phyloP scores from a whole-genome alignment of 2,113 vertebrate genomes.

The Pedionomus torquatus region DNA sequence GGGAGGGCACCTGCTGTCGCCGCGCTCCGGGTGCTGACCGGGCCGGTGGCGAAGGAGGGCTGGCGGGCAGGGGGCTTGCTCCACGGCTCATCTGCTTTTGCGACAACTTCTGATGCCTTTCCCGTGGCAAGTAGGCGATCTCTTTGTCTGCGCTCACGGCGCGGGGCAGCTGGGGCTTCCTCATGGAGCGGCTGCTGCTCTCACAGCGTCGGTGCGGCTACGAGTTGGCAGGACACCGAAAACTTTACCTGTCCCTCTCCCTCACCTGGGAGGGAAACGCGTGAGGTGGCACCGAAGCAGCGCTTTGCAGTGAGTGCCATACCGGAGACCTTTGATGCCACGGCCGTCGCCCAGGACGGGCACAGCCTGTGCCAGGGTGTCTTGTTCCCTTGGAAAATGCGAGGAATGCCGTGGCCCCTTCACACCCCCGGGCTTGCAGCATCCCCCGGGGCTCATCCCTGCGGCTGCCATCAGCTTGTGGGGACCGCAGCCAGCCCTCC shows the following conservation, averaged over 20 bases:
- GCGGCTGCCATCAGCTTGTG: background rate
- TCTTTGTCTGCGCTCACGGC: background rate
- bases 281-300: background rate
- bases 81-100: background rate
- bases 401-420: background rate
- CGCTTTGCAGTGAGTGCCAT: rapidly evolving
- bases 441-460: background rate
- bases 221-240: background rate
- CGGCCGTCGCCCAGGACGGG: background rate
- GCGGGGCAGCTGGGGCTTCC: background rate
- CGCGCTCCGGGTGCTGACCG: background rate
- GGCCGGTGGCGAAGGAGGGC: too few species aligned
- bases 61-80: rapidly evolving
- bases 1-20: background rate
- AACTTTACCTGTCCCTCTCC: background rate
- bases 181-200: background rate
- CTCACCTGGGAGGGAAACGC: background rate
- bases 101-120: rapidly evolving
- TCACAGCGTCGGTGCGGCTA: rapidly evolving
- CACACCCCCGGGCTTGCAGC: background rate
- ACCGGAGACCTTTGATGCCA: background rate
- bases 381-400: background rate
- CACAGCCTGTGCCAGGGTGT: background rate
- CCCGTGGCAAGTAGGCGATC: background rate
- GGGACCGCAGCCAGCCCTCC: background rate